Percentiles rank a stretch among this genome's conserved stretches.
Evolutionary conservation across 2,797 vertebrate species (phyloP).

Genomic region (Bradypodion pumilum): DNA sequence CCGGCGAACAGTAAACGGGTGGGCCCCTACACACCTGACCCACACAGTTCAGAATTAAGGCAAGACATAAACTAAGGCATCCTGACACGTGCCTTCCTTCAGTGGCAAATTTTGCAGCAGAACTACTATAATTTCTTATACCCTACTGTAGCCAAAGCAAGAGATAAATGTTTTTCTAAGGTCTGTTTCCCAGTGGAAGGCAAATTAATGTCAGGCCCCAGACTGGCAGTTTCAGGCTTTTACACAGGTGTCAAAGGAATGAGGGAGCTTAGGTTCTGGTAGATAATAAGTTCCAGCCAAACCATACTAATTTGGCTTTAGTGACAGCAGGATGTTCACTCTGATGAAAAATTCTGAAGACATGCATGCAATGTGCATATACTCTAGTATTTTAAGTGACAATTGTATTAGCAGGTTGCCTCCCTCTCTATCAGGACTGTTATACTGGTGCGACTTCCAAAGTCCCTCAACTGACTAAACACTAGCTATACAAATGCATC

Average conservation of each 20-base stretch:
- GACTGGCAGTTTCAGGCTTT: background rate
- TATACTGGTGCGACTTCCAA: background rate
- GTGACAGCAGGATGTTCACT: background rate
- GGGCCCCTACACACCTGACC: too few species aligned
- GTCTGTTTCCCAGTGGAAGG: background rate
- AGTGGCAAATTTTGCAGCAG: background rate
- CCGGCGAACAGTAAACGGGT: too few species aligned
- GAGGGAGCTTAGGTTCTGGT: background rate
- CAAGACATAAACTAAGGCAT: background rate
- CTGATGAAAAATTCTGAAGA: background rate
- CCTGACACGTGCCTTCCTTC: background rate
- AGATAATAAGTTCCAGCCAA: background rate
- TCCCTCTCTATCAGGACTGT: background rate
- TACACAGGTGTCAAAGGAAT: background rate
- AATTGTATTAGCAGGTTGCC: too few species aligned
- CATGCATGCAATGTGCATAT: too few species aligned
- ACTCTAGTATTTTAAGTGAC: too few species aligned
- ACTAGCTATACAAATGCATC: background rate
- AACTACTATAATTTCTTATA: background rate
- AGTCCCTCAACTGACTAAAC: background rate
- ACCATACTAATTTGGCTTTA: background rate
- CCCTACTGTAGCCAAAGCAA: background rate
- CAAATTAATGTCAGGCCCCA: background rate
- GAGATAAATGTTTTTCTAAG: background rate
- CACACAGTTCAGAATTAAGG: background rate